These are phyloP conservation scores for Pseudochromis fuscus DNA, from an alignment of 2,797 vertebrate species.

Conservation along the genomic window DNA sequence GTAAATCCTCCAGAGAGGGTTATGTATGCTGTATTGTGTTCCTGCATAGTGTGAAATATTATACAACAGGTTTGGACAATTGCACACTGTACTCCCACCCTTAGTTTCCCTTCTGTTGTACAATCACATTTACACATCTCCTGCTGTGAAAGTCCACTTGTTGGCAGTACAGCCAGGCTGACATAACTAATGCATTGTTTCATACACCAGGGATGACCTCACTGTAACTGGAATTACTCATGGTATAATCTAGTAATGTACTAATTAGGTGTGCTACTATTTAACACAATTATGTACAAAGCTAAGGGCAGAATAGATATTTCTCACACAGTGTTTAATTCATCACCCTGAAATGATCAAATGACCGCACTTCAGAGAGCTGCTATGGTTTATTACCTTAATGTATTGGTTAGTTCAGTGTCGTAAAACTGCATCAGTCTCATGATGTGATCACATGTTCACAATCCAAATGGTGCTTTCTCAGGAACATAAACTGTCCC, in stretches of 20 bases:
- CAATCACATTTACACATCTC: background rate
- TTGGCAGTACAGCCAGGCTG: background rate
- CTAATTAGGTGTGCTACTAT: background rate
- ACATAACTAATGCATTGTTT: slow-evolving; percentile 52
- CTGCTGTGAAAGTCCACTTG: slow-evolving; percentile 13
- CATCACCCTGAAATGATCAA: background rate
- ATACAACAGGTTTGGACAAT: slow-evolving; percentile 39
- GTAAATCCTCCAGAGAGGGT: background rate
- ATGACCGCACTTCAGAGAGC: background rate
- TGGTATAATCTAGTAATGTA: no score
- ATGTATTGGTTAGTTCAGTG: slow-evolving; percentile 18
- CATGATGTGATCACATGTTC: slow-evolving; percentile 27
- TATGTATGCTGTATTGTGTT: background rate
- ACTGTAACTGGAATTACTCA: slow-evolving; percentile 43
- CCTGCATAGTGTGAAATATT: slow-evolving; percentile 19
- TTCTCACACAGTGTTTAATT: background rate
- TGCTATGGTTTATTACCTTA: slow-evolving; percentile 16
- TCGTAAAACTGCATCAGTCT: slow-evolving; percentile 2
- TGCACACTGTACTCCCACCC: slow-evolving; percentile 16
- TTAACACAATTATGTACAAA: background rate
- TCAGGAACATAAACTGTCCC: background rate
- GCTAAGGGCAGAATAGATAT: background rate
- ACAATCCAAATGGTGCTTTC: background rate
- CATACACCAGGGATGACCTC: slow-evolving; percentile 21
- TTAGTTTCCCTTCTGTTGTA: slow-evolving; percentile 42